A percentile compares a stretch with the other conserved stretches of the same genome.
Conservation (phyloP, 2,888 invertebrate genomes). For the Resseliella maxima region DNA sequence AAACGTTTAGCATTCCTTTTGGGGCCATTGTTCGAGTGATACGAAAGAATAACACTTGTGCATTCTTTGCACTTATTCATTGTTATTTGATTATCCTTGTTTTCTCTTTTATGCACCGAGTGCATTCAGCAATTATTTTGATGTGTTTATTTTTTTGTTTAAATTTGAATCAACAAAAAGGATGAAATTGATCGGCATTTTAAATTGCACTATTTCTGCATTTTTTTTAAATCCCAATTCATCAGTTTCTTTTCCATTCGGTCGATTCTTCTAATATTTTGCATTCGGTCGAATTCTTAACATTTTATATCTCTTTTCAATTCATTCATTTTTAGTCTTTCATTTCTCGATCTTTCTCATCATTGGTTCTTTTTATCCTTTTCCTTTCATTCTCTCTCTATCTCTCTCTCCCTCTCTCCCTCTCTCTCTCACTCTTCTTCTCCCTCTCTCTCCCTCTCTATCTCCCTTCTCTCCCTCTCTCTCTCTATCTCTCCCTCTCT, state of each 20-base stretch:
- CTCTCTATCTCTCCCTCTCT: too few species aligned
- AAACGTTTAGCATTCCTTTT: slow-evolving; percentile 31
- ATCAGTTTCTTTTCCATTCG: slow-evolving; percentile 19
- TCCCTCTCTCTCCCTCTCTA: too few species aligned
- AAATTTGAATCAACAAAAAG: background rate
- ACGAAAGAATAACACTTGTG: slow-evolving; percentile 45
- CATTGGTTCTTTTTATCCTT: too few species aligned
- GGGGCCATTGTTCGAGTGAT: slow-evolving; percentile 47
- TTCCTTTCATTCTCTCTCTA: too few species aligned
- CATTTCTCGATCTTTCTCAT: background rate
- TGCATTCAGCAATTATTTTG: slow-evolving; percentile 32
- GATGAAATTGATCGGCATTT: slow-evolving; percentile 26
- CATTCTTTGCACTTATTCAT: background rate
- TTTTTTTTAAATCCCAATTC: background rate
- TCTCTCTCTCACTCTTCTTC: too few species aligned
- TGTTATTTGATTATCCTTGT: background rate
- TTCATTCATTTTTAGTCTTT: background rate
- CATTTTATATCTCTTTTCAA: too few species aligned
- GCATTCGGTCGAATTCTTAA: too few species aligned
- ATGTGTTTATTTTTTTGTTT: slow-evolving; percentile 46
- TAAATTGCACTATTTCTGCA: background rate
- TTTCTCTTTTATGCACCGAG: background rate
- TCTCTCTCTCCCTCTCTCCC: too few species aligned
- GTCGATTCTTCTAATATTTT: background rate
- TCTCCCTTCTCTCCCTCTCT: too few species aligned